These are phyloP conservation scores for Acleris holmiana DNA, from an alignment of 2,888 invertebrate species.

Conservation along the genomic window DNA sequence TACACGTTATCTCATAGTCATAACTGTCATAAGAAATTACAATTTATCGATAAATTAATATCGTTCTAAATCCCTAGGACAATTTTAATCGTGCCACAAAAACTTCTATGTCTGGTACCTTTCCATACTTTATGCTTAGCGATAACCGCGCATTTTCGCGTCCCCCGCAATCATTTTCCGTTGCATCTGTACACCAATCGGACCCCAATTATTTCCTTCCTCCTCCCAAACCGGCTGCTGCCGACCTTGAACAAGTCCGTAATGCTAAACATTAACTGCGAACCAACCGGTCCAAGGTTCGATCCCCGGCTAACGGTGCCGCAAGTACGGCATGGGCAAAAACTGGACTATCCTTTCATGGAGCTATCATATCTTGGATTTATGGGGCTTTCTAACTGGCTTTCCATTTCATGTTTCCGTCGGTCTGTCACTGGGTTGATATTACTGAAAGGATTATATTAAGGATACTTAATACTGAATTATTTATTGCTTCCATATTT, in stretches of 20 bases:
- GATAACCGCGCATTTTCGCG: too few relatives aligned
- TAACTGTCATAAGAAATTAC: too few relatives aligned
- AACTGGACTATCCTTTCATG: conserved; percentile 17
- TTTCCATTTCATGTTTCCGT: conserved; percentile 18
- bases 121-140: too few relatives aligned
- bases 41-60: too few relatives aligned
- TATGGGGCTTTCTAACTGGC: conserved; percentile 9
- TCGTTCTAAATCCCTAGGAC: too few relatives aligned
- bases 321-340: conserved; percentile 10
- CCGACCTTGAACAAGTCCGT: conserved; percentile 17
- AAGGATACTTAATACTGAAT: too few relatives aligned
- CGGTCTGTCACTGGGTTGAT: neutral
- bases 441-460: neutral
- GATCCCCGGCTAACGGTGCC: conserved; percentile 17
- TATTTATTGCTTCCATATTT: too few relatives aligned
- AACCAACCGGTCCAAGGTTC: conserved; percentile 14
- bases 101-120: too few relatives aligned
- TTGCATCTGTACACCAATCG: neutral
- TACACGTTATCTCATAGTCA: too few relatives aligned
- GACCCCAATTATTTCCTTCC: conserved; percentile 1
- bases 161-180: neutral
- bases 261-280: conserved; percentile 16
- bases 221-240: neutral
- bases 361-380: conserved; percentile 14
- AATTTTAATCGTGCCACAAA: too few relatives aligned